Base-by-base conservation (phyloP, 1,140 invertebrate species). In the Tribolium madens region DNA sequence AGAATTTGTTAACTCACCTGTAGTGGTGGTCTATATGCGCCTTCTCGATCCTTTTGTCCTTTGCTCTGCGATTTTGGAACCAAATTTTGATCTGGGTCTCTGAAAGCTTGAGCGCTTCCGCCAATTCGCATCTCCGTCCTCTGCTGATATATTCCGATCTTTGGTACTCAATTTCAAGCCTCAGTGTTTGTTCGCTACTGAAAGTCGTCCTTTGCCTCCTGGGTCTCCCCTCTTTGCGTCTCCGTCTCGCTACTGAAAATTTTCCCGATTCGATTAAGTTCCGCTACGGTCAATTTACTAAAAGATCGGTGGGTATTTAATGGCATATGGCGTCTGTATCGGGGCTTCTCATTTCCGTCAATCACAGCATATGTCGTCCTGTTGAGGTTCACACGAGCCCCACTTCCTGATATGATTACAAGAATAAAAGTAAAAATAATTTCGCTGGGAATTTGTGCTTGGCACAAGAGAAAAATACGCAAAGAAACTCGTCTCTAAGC, bases 11-110 rank as follows among this genome's bases (percentile, higher is more conserved):
- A n/a, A 71, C 15, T 12, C 48, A 97, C 96, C 96, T 93, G 85
- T 96, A 96, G 78, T 97, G 95, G 82, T 97, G 96, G 87, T 98
- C 97, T 18, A 97, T 88, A 72, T 97, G 96, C 0, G 96, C 96
- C 83, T 98, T 98, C 84, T 98, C 96, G 75, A 98, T 96, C 57
- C 97, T 88, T 87, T 98, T 98, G 83, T 98, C 96, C 86, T 98
- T 98, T 5, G 97, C 97, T 78, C 97, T 88, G 53, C 97, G 88
- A 86, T 98, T 98, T 86, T 98, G 97, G 84, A 98, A 98, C 97
- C 97, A 98, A 76, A 97, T 97, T 87, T 97, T 98, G 64, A 98
- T 96, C 87, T 97, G 96, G 0, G 96, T 98, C 86, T 98, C 97
- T 1, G 95, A 95, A 4, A 98, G 87, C 52, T 90, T 88, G 15